Evolutionary conservation across 2,797 vertebrate genomes (phyloP).

Genomic region (Oreortyx pictus): DNA sequence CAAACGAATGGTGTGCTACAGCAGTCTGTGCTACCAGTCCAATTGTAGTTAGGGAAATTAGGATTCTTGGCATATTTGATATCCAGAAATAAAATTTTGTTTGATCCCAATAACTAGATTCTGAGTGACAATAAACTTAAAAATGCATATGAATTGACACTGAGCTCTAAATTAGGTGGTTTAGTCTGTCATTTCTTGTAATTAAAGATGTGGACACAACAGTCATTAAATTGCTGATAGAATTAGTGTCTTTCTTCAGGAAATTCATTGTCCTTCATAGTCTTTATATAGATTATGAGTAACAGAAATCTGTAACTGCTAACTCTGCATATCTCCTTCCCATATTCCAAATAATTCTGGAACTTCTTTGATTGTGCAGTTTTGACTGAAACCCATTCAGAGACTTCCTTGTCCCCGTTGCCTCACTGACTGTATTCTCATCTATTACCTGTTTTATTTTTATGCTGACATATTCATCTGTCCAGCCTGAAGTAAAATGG

Average conservation of each 20-base stretch:
- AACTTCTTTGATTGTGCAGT: not conserved
- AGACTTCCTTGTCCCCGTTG: not conserved
- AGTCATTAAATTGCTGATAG: not conserved
- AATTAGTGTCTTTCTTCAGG: not conserved
- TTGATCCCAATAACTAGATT: not conserved
- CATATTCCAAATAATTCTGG: not conserved
- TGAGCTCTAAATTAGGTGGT: not conserved
- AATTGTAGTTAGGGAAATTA: not conserved
- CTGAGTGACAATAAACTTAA: not conserved
- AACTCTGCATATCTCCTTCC: not conserved
- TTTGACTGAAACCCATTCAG: not conserved
- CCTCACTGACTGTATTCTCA: not conserved
- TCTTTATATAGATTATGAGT: not conserved
- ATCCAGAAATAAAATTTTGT: constrained; percentile 46
- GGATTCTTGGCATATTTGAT: not conserved
- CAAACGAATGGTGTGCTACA: not conserved
- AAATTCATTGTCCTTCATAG: not conserved
- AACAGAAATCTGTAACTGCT: not conserved
- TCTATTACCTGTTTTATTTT: not conserved
- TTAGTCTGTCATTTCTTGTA: not conserved
- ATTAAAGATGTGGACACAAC: not conserved
- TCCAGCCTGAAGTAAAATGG: constrained; percentile 54
- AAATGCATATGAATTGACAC: not conserved
- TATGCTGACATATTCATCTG: constrained; percentile 50
- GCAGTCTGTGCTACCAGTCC: not conserved